These are phyloP conservation scores for Drosophila paranaensis DNA, from an alignment of 2,888 invertebrate genomes.

Conservation along the genomic window DNA sequence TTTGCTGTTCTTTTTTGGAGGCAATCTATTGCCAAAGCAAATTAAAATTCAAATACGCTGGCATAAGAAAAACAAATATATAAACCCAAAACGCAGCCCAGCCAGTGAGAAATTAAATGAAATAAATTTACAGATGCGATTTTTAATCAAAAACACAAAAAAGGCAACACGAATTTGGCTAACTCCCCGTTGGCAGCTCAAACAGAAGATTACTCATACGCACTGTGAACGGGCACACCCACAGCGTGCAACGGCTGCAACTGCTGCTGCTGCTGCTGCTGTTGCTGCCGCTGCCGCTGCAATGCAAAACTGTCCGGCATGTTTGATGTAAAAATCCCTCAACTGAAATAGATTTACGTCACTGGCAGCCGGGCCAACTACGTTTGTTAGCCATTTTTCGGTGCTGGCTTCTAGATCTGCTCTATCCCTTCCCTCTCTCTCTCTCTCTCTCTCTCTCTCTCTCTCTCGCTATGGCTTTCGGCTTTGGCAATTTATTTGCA, in stretches of 20 bases:
- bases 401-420: slow-evolving; percentile 13
- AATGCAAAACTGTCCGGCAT: slow-evolving; percentile 76
- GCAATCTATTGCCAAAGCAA: slow-evolving; percentile 57
- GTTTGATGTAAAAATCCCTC: slow-evolving; percentile 79
- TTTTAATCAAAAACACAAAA: slow-evolving; percentile 65
- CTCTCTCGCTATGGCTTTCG: slow-evolving; percentile 20
- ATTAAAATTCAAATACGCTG: slow-evolving; percentile 72
- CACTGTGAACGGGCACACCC: slow-evolving; percentile 50
- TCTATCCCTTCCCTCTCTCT: slow-evolving; percentile 4
- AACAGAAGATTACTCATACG: slow-evolving; percentile 66
- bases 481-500: slow-evolving; percentile 70
- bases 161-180: slow-evolving; percentile 22
- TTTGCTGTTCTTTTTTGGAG: slow-evolving; percentile 18
- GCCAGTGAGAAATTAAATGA: slow-evolving; percentile 61
- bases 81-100: slow-evolving; percentile 27
- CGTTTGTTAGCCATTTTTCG: slow-evolving; percentile 59
- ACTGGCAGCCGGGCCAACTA: slow-evolving; percentile 68
- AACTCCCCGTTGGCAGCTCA: slow-evolving; percentile 20
- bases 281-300: slow-evolving; percentile 25
- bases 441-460: slow-evolving; percentile 12
- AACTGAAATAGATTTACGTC: slow-evolving; percentile 81
- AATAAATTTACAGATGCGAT: slow-evolving; percentile 63
- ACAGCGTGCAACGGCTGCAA: slow-evolving; percentile 44
- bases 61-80: slow-evolving; percentile 24
- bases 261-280: slow-evolving; percentile 21